phyloP scores from a whole-genome alignment of 2,888 invertebrate genomes.

The Andrena camellia region DNA sequence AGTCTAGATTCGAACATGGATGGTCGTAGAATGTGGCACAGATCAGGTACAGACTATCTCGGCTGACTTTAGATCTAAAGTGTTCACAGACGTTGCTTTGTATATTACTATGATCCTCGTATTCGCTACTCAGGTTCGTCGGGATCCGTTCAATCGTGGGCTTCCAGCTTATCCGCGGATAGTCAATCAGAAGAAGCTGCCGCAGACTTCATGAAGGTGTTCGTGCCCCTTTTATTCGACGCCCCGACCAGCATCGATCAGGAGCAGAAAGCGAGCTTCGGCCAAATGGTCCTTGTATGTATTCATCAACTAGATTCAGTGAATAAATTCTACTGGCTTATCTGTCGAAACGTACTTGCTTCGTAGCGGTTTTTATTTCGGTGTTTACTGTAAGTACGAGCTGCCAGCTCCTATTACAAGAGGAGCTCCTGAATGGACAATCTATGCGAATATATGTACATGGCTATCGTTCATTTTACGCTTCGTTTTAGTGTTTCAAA shows the following conservation, averaged over 20 bases:
- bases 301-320: not conserved
- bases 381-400: no score
- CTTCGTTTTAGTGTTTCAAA: no score
- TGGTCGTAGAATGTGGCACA: constrained; percentile 83
- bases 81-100: no score
- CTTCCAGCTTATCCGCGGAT: constrained; percentile 88
- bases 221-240: constrained; percentile 88
- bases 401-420: no score
- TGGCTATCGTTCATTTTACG: no score
- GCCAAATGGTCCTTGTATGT: constrained; percentile 87
- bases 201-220: constrained; percentile 89
- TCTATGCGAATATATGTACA: no score
- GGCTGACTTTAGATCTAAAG: no score
- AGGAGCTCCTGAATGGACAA: no score
- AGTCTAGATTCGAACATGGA: constrained; percentile 87
- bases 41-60: constrained; percentile 80
- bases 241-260: constrained; percentile 87
- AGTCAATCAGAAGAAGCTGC: constrained; percentile 87
- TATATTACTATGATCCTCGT: no score
- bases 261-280: constrained; percentile 89
- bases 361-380: no score
- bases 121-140: constrained; percentile 86
- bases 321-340: not conserved
- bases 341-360: no score
- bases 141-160: constrained; percentile 88